Percentiles rank a stretch among this genome's conserved stretches.
phyloP scores from a whole-genome alignment of 2,113 vertebrate genomes.

The Chiloscyllium plagiosum region DNA sequence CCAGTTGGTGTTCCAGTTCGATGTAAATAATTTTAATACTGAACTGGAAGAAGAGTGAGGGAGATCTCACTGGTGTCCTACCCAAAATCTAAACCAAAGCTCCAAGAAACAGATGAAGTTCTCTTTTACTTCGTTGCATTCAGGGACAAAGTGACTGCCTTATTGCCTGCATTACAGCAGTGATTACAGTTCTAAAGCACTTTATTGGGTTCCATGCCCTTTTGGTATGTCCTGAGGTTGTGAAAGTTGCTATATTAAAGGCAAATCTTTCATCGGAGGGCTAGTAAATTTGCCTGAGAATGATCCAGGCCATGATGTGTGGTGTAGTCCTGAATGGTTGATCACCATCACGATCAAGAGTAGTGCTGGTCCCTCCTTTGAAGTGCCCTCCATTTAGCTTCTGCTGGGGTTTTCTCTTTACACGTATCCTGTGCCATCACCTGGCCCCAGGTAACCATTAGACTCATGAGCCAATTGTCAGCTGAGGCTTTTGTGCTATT shows the following conservation, averaged over 20 bases:
- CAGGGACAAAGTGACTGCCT: neutral
- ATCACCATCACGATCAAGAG: neutral
- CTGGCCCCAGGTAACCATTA: neutral
- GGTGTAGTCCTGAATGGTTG: neutral
- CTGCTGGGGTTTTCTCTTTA: neutral
- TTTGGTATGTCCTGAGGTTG: neutral
- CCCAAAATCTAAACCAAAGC: neutral
- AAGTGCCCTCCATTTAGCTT: neutral
- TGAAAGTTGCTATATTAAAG: too few relatives aligned
- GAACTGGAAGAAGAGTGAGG: neutral
- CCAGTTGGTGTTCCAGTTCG: neutral
- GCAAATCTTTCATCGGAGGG: neutral
- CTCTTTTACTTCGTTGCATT: neutral
- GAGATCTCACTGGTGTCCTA: neutral
- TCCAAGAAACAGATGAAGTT: neutral
- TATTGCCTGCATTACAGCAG: neutral
- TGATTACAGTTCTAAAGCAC: neutral
- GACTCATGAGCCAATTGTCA: too few relatives aligned
- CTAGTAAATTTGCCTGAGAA: neutral
- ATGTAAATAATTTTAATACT: neutral
- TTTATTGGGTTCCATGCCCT: neutral
- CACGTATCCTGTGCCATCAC: neutral
- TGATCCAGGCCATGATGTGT: neutral
- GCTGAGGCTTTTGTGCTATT: too few relatives aligned
- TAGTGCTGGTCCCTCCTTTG: neutral